Base-by-base conservation (phyloP, 1,140 invertebrate species). In the Drosophila ercepeae region DNA sequence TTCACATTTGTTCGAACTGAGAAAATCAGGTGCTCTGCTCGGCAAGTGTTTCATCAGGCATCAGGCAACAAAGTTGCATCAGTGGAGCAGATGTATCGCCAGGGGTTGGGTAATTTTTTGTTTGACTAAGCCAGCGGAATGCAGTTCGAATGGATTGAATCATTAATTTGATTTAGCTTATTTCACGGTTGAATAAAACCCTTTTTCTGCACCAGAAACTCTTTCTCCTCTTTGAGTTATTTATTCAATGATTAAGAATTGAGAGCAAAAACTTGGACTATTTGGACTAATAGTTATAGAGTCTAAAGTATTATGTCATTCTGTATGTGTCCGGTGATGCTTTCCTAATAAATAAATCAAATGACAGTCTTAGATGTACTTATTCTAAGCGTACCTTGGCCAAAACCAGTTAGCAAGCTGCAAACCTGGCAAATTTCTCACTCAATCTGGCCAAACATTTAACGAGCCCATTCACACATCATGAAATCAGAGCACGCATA, bases 401-500 rank as follows among this genome's bases (percentile, higher is more conserved):
- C n/a, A 4, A 60, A 60, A 36, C 42, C 9, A 21, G 41, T 59
- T 65, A 19, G 46, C 19, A 25, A 42, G 18, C 53, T 32, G 13
- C 19, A 23, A 59, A 65, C 59, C 61, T 67, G 60, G 44, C 44
- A 27, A 69, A 57, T 69, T 70, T 46, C 67, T 46, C 49, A 45
- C 45, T 49, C 46, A 53, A 55, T 34, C 34, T 46, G 29, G 49
- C 23, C 29, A 64, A 64, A 64, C 65, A 54, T 68, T 68, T 69
- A 69, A 68, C 65, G 61, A 54, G 29, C 41, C 61, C 42, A 69
- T 69, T 67, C 65, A 69, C 61, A 67, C 63, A 68, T 79, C 78
- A 45, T 25, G 27, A 60, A 60, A 82, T 68, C 73, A 58, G 42
- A 52, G 46, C 49, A 63, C 57, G 68, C 78, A 82, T 82, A 82